These are phyloP conservation scores for Macrophya annulata DNA, from an alignment of 2,888 invertebrate genomes.

Conservation along the genomic window DNA sequence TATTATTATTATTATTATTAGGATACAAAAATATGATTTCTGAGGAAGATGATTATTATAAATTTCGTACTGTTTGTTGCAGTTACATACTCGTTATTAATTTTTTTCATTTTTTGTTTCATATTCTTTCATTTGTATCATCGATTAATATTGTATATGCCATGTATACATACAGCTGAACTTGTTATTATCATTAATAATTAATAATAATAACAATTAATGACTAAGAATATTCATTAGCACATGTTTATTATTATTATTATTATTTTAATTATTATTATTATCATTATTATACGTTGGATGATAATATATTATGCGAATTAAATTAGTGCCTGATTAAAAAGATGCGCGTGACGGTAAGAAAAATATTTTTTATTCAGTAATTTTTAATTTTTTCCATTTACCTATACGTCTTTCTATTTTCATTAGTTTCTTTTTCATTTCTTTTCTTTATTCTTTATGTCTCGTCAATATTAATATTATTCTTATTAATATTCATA, in stretches of 20 bases:
- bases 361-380: neutral
- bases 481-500: neutral
- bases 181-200: neutral
- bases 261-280: neutral
- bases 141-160: neutral
- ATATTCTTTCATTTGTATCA: neutral
- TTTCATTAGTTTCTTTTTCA: neutral
- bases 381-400: neutral
- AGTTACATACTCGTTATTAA: neutral
- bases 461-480: neutral
- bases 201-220: neutral
- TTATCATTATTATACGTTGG: slow-evolving; percentile 3
- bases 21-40: slow-evolving; percentile 69
- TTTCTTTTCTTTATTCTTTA: neutral
- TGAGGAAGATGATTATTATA: slow-evolving; percentile 43
- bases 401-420: too few species aligned
- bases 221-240: neutral
- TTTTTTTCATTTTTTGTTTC: neutral
- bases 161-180: neutral
- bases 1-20: neutral
- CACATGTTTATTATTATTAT: neutral
- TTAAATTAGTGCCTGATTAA: neutral
- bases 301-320: slow-evolving; percentile 2
- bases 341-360: slow-evolving; percentile 1
- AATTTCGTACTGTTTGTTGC: slow-evolving; percentile 27